These are phyloP conservation scores for Noturus placidus DNA, from an alignment of 2,113 vertebrate species.

Conservation along the genomic window DNA sequence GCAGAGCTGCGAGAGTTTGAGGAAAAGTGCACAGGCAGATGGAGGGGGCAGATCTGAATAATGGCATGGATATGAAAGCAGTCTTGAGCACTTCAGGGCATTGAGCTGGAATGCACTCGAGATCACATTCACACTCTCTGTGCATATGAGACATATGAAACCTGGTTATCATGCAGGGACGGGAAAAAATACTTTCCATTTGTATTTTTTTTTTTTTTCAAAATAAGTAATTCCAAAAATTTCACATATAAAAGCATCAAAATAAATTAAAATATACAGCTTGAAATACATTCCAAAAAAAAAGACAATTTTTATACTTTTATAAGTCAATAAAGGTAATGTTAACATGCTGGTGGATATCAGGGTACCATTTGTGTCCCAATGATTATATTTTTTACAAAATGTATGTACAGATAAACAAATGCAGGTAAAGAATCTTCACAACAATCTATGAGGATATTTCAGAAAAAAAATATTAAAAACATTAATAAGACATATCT, in stretches of 20 bases:
- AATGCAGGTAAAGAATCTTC: background rate
- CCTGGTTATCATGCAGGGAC: background rate
- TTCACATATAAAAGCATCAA: background rate
- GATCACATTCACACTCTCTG: background rate
- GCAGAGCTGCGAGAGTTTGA: background rate
- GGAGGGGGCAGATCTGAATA: constrained; percentile 3
- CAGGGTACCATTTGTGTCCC: background rate
- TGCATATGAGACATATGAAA: background rate
- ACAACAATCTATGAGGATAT: background rate
- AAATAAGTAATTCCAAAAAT: background rate
- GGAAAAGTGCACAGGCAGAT: constrained; percentile 10
- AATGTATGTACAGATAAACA: background rate
- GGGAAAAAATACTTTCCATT: background rate
- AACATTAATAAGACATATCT: too few species aligned
- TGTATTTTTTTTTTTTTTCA: background rate
- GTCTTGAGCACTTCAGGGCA: constrained; percentile 9
- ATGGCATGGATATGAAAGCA: background rate
- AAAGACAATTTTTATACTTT: background rate
- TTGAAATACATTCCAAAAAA: background rate
- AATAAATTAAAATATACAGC: background rate
- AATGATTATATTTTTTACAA: background rate
- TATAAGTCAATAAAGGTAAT: background rate
- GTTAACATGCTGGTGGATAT: background rate
- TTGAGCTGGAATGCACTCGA: constrained; percentile 11
- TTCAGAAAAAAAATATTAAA: background rate